phyloP scores from a whole-genome alignment of 2,888 invertebrate species.

The Conomelus anceps region DNA sequence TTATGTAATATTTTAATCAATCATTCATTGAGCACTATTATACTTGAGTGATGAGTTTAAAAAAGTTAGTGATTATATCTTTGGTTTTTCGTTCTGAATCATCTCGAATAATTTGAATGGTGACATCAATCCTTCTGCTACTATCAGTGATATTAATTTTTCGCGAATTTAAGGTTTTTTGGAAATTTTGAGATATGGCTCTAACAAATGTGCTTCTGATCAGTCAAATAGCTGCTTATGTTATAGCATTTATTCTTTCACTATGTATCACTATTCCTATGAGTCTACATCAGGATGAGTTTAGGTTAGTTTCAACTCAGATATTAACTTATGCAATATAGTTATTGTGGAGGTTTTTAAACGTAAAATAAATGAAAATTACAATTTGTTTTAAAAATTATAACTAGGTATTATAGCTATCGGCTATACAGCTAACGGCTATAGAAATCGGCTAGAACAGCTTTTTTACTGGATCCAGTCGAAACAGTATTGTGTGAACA shows the following conservation, averaged over 20 bases:
- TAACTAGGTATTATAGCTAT: too few species aligned
- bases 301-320: slow-evolving; percentile 59
- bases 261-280: slow-evolving; percentile 81
- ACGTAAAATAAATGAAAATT: too few species aligned
- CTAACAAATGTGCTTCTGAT: slow-evolving; percentile 71
- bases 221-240: slow-evolving; percentile 83
- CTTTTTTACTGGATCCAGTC: too few species aligned
- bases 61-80: neutral
- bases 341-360: too few species aligned
- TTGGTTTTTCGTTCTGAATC: too few species aligned
- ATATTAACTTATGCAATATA: too few species aligned
- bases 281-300: slow-evolving; percentile 78
- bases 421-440: too few species aligned
- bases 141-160: neutral
- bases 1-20: neutral
- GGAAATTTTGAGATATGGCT: slow-evolving; percentile 50
- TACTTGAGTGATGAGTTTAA: neutral
- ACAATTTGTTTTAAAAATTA: too few species aligned
- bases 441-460: too few species aligned
- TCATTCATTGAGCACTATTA: neutral
- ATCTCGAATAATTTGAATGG: neutral
- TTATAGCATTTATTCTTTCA: slow-evolving; percentile 76
- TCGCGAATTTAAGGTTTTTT: neutral
- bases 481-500: too few species aligned
- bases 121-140: neutral